Evolutionary conservation across 2,113 vertebrate genomes (phyloP).

Genomic region (Lophochroa leadbeateri): DNA sequence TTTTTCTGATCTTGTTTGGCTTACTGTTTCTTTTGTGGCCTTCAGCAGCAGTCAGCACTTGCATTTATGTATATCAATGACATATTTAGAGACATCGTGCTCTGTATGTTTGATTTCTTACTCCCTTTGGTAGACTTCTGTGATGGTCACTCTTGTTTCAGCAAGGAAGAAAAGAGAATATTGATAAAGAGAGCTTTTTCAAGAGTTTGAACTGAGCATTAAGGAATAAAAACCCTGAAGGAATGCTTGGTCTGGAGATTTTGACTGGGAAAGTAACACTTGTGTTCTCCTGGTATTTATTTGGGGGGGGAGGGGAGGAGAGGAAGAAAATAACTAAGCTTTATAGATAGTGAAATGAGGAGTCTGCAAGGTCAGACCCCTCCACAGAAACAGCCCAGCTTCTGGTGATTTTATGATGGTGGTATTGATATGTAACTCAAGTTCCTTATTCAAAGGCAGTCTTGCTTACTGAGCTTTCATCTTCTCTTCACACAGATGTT

Average conservation of each 20-base stretch:
- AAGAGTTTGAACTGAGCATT: neutral
- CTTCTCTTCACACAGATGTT: conserved; percentile 13
- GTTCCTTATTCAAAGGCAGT: neutral
- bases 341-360: neutral
- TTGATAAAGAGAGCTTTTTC: neutral
- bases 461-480: conserved; percentile 39
- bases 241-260: neutral
- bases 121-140: neutral
- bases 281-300: neutral
- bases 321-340: neutral
- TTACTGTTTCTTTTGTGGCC: neutral
- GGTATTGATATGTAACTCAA: conserved; percentile 2
- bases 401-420: neutral
- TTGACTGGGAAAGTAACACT: neutral
- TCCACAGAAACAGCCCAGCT: neutral
- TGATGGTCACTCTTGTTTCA: neutral
- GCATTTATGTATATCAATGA: neutral
- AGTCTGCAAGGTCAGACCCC: neutral
- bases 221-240: neutral
- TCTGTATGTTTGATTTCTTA: neutral
- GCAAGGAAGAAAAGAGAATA: neutral
- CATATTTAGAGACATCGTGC: neutral
- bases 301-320: neutral
- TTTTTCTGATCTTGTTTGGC: conserved; percentile 27
- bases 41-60: neutral